Evolutionary conservation across 1,140 invertebrate species (phyloP).

Genomic region (Drosophila subobscura): DNA sequence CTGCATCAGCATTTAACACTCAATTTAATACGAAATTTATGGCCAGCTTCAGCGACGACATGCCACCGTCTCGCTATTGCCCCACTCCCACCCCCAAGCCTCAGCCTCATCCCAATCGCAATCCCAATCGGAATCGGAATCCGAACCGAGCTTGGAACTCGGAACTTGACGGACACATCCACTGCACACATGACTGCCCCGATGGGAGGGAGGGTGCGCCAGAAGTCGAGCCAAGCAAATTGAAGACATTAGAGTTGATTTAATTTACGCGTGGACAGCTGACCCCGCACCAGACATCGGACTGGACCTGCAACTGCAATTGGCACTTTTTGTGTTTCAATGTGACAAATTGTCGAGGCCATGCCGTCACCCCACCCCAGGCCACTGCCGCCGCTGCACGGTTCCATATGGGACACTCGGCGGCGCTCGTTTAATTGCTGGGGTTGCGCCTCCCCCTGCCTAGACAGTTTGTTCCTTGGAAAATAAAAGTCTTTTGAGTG

Average conservation of each 20-base stretch:
- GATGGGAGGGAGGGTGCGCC: neutral
- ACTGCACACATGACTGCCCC: conserved; percentile 64
- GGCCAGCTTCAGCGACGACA: conserved; percentile 75
- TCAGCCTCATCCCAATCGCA: too few species aligned
- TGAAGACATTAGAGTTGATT: conserved; percentile 81
- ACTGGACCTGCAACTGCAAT: conserved; percentile 52
- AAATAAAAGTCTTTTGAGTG: conserved; percentile 73
- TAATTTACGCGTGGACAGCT: conserved; percentile 73
- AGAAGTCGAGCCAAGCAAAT: conserved; percentile 72
- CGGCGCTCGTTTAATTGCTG: conserved; percentile 19
- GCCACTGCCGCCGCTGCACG: conserved; percentile 3
- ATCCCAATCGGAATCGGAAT: too few species aligned
- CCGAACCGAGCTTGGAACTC: conserved; percentile 4
- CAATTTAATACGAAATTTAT: conserved; percentile 82
- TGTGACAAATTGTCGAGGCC: conserved; percentile 72
- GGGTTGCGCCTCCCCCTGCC: conserved; percentile 3
- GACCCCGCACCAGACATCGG: conserved; percentile 41
- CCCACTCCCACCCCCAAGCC: neutral
- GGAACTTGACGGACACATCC: conserved; percentile 39
- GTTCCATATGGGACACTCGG: conserved; percentile 40
- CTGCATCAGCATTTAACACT: conserved; percentile 73
- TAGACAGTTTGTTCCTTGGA: conserved; percentile 45
- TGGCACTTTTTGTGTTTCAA: conserved; percentile 76
- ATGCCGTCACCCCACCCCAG: too few species aligned
- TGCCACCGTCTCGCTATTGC: conserved; percentile 29